Evolutionary conservation across 2,113 vertebrate genomes (phyloP).

Genomic region (Polyodon spathula): DNA sequence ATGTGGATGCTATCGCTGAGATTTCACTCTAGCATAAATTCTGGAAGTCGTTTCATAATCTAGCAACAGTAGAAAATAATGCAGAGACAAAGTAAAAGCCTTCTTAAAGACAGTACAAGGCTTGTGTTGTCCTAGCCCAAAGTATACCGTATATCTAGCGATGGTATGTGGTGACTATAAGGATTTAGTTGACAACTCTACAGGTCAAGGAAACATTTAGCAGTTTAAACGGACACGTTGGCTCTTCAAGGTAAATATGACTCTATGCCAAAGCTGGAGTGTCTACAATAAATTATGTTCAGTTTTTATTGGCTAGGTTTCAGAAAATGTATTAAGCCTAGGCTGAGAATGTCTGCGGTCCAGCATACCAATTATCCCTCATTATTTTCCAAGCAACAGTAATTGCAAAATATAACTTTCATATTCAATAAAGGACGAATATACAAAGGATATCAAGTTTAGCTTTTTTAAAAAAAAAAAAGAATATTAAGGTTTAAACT

Average conservation of each 20-base stretch:
- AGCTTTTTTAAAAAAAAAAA: too few species aligned
- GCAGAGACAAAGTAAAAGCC: constrained; percentile 44
- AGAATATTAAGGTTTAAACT: too few species aligned
- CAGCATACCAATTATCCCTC: too few species aligned
- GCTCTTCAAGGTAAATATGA: constrained; percentile 53
- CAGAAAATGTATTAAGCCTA: constrained; percentile 1
- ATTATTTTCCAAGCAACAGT: too few species aligned
- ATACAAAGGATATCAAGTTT: too few species aligned
- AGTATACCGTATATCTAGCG: constrained; percentile 12
- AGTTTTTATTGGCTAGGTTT: constrained; percentile 1
- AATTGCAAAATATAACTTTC: too few species aligned
- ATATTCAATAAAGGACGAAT: too few species aligned
- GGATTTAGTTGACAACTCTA: constrained; percentile 54
- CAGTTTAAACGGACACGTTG: constrained; percentile 40
- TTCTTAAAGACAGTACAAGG: constrained; percentile 51
- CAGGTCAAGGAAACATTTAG: constrained; percentile 42
- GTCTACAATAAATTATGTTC: constrained; percentile 1
- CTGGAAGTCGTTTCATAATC: constrained; percentile 44
- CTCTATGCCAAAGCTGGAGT: constrained; percentile 18
- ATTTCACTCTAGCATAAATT: constrained; percentile 36
- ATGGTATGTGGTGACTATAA: constrained; percentile 43
- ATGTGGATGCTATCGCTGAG: background rate
- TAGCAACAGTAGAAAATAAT: constrained; percentile 41
- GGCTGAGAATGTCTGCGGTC: too few species aligned
- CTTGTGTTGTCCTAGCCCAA: constrained; percentile 18